These are phyloP conservation scores for Numenius phaeopus DNA, from an alignment of 2,797 vertebrate genomes.

Conservation along the genomic window DNA sequence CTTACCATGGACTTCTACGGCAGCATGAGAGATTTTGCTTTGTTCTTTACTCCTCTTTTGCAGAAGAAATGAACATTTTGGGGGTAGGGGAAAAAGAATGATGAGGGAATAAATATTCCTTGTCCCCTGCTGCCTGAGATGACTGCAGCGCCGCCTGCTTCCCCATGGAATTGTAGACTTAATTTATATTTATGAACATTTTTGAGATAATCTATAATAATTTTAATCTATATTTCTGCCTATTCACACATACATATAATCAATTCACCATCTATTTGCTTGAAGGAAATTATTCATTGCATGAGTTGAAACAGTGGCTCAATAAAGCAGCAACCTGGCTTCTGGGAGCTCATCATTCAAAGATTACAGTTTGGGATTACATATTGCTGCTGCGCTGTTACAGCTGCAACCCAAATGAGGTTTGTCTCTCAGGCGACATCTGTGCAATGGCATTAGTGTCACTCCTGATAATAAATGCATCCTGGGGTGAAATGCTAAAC, in stretches of 20 bases:
- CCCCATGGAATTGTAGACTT: background rate
- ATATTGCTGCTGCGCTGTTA: background rate
- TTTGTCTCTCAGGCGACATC: background rate
- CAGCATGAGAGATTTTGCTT: background rate
- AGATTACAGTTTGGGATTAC: background rate
- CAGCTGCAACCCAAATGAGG: background rate
- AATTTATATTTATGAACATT: conserved; percentile 48
- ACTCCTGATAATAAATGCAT: background rate
- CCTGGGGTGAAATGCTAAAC: background rate
- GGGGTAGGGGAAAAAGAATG: background rate
- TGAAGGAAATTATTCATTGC: background rate
- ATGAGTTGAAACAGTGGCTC: background rate
- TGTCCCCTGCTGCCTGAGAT: background rate
- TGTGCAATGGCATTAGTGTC: background rate
- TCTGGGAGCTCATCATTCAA: background rate
- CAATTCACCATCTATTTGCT: conserved; percentile 11
- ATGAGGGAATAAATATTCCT: background rate
- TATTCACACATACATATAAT: background rate
- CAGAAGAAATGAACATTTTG: background rate
- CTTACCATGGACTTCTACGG: background rate
- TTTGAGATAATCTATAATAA: background rate
- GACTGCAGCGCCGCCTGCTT: background rate
- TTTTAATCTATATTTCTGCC: conserved; percentile 13
- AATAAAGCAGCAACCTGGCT: background rate
- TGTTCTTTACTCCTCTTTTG: background rate